Evolutionary conservation across 2,888 invertebrate genomes (phyloP).

Genomic region (Rhyacophila evoluta): DNA sequence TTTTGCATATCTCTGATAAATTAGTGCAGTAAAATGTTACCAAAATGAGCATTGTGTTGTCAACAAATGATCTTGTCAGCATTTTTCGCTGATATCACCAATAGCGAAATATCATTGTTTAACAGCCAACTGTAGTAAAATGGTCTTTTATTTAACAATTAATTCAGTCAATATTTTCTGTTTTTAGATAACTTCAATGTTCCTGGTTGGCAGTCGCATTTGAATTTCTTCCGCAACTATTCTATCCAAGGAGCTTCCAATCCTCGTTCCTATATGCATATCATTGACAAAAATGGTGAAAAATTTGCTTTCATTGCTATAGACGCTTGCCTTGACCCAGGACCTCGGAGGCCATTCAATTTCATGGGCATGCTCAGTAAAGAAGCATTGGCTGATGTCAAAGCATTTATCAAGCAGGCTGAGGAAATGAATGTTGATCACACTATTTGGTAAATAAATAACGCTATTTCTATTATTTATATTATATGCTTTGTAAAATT

Average conservation of each 20-base stretch:
- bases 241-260: conserved; percentile 81
- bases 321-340: conserved; percentile 90
- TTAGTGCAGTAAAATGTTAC: no score
- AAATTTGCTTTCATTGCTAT: conserved; percentile 86
- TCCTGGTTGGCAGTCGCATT: conserved; percentile 73
- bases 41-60: no score
- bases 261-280: conserved; percentile 80
- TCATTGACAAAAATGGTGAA: conserved; percentile 69
- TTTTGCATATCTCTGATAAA: no score
- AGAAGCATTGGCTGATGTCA: conserved; percentile 67
- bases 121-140: no score
- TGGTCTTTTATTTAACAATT: no score
- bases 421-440: conserved; percentile 68
- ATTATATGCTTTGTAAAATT: no score
- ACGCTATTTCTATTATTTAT: no score
- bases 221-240: conserved; percentile 83
- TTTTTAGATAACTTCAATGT: conserved; percentile 89
- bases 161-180: no score
- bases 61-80: no score
- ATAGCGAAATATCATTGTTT: no score
- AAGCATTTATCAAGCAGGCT: conserved; percentile 70
- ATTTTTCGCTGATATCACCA: no score
- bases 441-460: conserved; percentile 80
- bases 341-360: conserved; percentile 89
- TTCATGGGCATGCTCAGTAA: conserved; percentile 82